Base-by-base conservation (phyloP, 2,888 invertebrate genomes). In the Noctua pronuba region DNA sequence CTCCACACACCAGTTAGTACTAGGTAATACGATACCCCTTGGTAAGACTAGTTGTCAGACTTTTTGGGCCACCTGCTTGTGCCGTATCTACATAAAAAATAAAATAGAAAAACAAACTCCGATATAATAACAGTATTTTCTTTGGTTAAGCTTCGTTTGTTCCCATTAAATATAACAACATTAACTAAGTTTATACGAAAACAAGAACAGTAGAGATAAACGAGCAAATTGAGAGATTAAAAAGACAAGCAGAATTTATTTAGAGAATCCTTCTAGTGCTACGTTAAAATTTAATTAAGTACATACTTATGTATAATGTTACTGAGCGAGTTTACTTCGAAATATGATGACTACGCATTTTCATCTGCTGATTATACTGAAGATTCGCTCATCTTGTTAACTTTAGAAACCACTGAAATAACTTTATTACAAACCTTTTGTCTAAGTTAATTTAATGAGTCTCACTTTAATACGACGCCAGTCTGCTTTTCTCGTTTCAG, bases 221-320 rank as follows among this genome's bases (percentile, higher is more conserved):
- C 62, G 58, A 62, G 28, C 46, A 85, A 80, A 84, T 84, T 80
- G 68, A 38, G 67, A 75, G 76, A 78, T 84, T 76, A 84, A 75
- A 86, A 86, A 81, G 35, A 77, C 79, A 72, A 82, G 41, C 38
- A 44, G 41, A 82, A 72, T 82, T 82, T 72, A 85, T 86, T 69
- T 55, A 46, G 46, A 58, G 38, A 80, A 67, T 35, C 74, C 55
- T 71, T 60, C 52, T 46, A 71, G 44, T 49, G 65, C 55, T 65
- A 69, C 73, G 68, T 79, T 68, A 66, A 84, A 86, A 73, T 83
- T 70, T 81, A 84, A 84, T 73, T 75, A 82, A 82, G 68, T 55
- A 73, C 38, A 55, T 75, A 73, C 79, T 71, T 72, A 68, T 38
- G 24, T 78, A 69, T 69, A 75, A 69, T 73, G 55, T 81, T 75